Base-by-base conservation (phyloP, 1,140 invertebrate genomes). In the Periplaneta americana region DNA sequence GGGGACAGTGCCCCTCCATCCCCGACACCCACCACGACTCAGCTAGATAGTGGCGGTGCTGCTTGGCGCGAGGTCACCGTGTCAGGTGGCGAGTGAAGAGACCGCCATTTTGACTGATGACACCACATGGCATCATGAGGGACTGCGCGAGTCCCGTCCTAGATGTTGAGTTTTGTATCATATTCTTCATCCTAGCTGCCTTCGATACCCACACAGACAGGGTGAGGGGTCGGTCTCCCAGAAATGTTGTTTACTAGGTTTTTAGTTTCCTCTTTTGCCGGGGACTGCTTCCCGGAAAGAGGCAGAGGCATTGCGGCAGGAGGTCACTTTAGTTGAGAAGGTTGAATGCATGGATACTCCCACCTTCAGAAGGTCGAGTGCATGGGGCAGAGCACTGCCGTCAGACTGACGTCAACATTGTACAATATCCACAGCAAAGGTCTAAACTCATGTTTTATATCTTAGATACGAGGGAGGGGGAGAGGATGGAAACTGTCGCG, bases 21-120 rank as follows among this genome's bases (percentile, higher is more conserved):
- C 11, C 84, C 87, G 11, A 87, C 86, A 78, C 87, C 87, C 39
- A 85, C 87, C 34, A 86, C 87, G 34, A 82, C 86, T 39, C 84
- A 86, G 34, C 85, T 87, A 48, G 82, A 80, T 22, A 82, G 88
- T 74, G 88, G 88, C 13, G 87, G 85, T 81, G 85, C 87, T 77
- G 82, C 86, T 10, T 89, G 89, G 88, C 87, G 89, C 34, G 89
- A 90, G 83, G 89, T 90, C 18, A 86, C 89, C 9, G 89, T 90
- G 28, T 89, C 88, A 15, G 88, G 89, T 6, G 89, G 89, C 8
- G 89, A 90, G 85, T 90, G 85, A 88, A n/a, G 22, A 28, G 22
- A n/a, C 22, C 48, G 22, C 5, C n/a, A 28, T 9, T 11, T 66
- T 10, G 13, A 22, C 13, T 66, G 22, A 66, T 66, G 22, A 66